Evolutionary conservation across 2,888 invertebrate genomes (phyloP), one percentile per base, ranked within the genome.

Genomic region (Drosophila tanythrix): DNA sequence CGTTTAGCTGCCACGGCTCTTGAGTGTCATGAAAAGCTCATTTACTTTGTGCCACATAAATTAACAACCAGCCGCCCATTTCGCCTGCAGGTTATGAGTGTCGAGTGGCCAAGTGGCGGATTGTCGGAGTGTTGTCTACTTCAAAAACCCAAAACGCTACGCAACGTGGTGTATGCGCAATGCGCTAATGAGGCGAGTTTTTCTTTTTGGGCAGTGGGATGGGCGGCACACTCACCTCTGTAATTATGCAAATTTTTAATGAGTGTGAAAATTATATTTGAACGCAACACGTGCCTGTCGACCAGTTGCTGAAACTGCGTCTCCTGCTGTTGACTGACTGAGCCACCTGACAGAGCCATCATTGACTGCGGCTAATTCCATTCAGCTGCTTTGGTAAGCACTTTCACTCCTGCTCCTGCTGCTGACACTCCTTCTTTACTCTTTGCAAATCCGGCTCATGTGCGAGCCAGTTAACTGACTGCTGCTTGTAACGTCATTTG

Each of bases 231-330:
- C 57, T 43, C 31, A 31, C 68, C 35, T 58, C 57, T 58, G 79
- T 88, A 89, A 88, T 88, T 88, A 89, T 89, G 89, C 84, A 89
- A 88, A 88, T 88, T 88, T 89, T 73, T 88, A 89, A 88, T 88
- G 84, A 89, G 86, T 79, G 77, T 84, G 79, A 86, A 89, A 88
- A 83, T 80, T 81, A 79, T 79, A 70, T 70, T 73, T 35, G 40
- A 46, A 48, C 48, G 72, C 85, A 83, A 81, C 87, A 84, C 79
- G 81, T 82, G 80, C 67, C 60, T 46, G 27, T 43, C n/a, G 29
- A n/a, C 51, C 35, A 36, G 52, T 29, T 51, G n/a, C 15, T 31
- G 31, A 11, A 31, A 27, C 15, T 21, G 52, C 31, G 15, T n/a
- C 10, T 15, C 18, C 36, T 25, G 18, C 18, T 27, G 27, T 10